These are phyloP conservation scores for Scrobipalpa atriplicella DNA, from an alignment of 2,888 invertebrate species.

Conservation along the genomic window DNA sequence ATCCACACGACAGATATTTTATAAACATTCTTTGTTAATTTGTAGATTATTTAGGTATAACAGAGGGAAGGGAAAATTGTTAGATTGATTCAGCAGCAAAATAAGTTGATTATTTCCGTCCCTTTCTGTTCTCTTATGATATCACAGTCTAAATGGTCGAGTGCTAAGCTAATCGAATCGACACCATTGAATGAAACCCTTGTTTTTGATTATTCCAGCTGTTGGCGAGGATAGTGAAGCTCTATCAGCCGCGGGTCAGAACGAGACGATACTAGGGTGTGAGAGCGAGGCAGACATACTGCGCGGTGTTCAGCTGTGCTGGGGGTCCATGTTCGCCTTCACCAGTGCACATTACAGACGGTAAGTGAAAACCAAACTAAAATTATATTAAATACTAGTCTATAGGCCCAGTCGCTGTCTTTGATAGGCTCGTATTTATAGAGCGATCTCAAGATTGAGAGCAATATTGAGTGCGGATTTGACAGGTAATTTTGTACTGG, in stretches of 20 bases:
- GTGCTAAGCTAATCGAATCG: too few relatives aligned
- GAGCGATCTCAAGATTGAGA: too few relatives aligned
- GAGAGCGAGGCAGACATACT: conserved; percentile 77
- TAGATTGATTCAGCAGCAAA: too few relatives aligned
- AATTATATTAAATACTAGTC: neutral
- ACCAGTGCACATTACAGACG: conserved; percentile 91
- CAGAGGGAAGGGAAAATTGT: too few relatives aligned
- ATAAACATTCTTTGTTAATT: neutral
- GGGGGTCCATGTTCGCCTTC: conserved; percentile 91
- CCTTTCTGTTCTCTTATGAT: too few relatives aligned
- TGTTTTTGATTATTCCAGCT: conserved; percentile 64
- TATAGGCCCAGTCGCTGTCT: neutral
- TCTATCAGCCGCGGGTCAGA: conserved; percentile 92
- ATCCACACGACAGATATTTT: too few relatives aligned
- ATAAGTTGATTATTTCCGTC: too few relatives aligned
- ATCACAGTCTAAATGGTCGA: too few relatives aligned
- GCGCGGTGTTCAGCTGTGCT: conserved; percentile 86
- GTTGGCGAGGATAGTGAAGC: conserved; percentile 91
- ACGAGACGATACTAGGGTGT: conserved; percentile 89
- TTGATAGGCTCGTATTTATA: too few relatives aligned
- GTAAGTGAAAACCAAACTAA: conserved; percentile 44
- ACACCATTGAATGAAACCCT: neutral
- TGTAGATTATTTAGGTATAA: too few relatives aligned
- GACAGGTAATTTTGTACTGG: too few relatives aligned
- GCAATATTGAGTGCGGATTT: too few relatives aligned